Evolutionary conservation across 2,888 invertebrate genomes (phyloP).

Genomic region (Nephrotoma flavescens): DNA sequence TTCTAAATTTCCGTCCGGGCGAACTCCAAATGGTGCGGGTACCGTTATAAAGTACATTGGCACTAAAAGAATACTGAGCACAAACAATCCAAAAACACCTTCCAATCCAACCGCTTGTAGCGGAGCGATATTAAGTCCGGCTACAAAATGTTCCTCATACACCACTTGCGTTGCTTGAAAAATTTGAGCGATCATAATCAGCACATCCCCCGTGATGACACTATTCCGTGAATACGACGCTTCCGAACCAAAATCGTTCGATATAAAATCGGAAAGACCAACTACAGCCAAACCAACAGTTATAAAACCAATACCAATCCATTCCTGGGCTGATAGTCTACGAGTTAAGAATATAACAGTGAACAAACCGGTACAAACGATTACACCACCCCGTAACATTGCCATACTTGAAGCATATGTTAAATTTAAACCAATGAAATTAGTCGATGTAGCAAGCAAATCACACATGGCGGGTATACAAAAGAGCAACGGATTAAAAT

Average conservation of each 20-base stretch:
- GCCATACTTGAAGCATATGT: conserved; percentile 92
- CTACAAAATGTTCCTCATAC: conserved; percentile 82
- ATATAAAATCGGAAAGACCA: conserved; percentile 53
- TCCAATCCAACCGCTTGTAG: conserved; percentile 91
- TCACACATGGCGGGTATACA: conserved; percentile 81
- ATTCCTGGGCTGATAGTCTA: conserved; percentile 47
- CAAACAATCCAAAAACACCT: conserved; percentile 60
- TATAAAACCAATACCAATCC: conserved; percentile 61
- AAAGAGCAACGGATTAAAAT: conserved; percentile 67
- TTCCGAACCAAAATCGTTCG: conserved; percentile 23
- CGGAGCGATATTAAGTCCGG: conserved; percentile 70
- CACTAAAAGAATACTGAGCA: conserved; percentile 46
- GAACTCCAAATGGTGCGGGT: conserved; percentile 59
- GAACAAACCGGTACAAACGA: conserved; percentile 77
- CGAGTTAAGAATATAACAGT: conserved; percentile 68
- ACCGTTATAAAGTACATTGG: conserved; percentile 72
- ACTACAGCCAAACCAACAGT: conserved; percentile 57
- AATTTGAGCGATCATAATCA: conserved; percentile 62
- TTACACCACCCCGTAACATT: conserved; percentile 82
- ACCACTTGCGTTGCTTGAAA: conserved; percentile 86
- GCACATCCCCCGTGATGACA: conserved; percentile 65
- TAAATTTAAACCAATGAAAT: conserved; percentile 82
- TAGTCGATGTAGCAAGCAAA: conserved; percentile 72
- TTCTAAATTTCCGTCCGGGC: conserved; percentile 62
- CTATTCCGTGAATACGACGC: conserved; percentile 45